Base-by-base conservation (phyloP, 2,888 invertebrate species). In the Thumatha senex region DNA sequence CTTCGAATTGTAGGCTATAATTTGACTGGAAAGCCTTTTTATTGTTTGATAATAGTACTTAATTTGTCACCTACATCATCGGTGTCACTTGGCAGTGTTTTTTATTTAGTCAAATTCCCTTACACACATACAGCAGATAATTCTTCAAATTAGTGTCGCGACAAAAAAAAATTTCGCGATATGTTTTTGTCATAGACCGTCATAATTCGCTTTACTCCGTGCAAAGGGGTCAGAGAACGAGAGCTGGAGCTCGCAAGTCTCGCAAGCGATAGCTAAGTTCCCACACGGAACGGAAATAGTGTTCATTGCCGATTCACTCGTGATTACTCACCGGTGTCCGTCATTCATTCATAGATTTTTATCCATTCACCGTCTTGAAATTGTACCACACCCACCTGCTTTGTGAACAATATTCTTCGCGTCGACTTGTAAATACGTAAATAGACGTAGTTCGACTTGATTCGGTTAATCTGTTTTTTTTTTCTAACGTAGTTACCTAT, bases 241-340 rank as follows among this genome's bases (percentile, higher is more conserved):
- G 80, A 82, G 81, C 82, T 78, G 68, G 64, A 63, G 61, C 74
- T 74, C 79, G 78, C 78, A 10, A 15, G 18, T 24, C 39, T 74
- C 79, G 78, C 82, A 68, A 56, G 62, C 68, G 72, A 76, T 70
- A 71, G 54, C 62, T 58, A 63, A 70, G 69, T 78, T 78, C 74
- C 67, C 76, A 78, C 56, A 64, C 59, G 67, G 72, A 74, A 76
- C 84, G 82, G 83, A 84, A 83, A 86, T 82, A 84, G 75, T 75
- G 67, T 68, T 76, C 73, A 76, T 72, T 78, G 74, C 62, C 72
- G 73, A 79, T 77, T 74, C 75, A 76, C 72, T 73, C 62, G 69
- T 53, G 73, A 75, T 82, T 83, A 82, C 78, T 80, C 80, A 78
- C 72, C 72, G 51, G 61, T 58, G 61, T 58, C 48, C 63, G 69